phyloP scores from a whole-genome alignment of 23 tunicate species.

The Oikopleura dioica region DNA sequence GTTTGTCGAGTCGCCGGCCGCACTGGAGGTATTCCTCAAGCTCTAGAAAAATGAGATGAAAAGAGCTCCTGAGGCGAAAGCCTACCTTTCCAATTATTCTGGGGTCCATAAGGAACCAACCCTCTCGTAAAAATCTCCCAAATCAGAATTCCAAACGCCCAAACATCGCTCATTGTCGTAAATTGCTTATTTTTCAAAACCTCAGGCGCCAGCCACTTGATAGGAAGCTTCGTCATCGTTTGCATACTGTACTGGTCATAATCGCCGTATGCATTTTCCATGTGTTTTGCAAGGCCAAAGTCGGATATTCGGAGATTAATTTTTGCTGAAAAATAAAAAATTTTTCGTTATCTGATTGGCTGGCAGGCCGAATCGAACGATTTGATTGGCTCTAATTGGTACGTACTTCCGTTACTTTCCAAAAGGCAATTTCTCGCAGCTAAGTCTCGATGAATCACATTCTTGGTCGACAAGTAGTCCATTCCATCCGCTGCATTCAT shows the following conservation, averaged over 20 bases:
- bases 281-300: conserved; percentile 1
- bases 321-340: too few relatives aligned
- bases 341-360: too few relatives aligned
- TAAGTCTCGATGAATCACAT: conserved; percentile 2
- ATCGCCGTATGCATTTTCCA: neutral
- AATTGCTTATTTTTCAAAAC: neutral
- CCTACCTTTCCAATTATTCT: neutral
- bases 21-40: neutral
- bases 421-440: conserved; percentile 10
- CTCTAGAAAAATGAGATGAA: neutral
- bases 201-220: conserved; percentile 11
- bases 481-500: neutral
- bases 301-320: neutral
- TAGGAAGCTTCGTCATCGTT: neutral
- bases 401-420: neutral
- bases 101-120: conserved; percentile 4
- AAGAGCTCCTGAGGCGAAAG: too few relatives aligned
- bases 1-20: neutral
- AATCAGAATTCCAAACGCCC: conserved; percentile 12
- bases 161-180: conserved; percentile 10
- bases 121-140: conserved; percentile 6
- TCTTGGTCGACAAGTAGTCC: neutral
- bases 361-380: too few relatives aligned
- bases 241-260: neutral
- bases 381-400: too few relatives aligned